Evolutionary conservation across 1,140 invertebrate genomes (phyloP), one percentile per base, ranked within the genome.

Genomic region (Paracyclopina nana): DNA sequence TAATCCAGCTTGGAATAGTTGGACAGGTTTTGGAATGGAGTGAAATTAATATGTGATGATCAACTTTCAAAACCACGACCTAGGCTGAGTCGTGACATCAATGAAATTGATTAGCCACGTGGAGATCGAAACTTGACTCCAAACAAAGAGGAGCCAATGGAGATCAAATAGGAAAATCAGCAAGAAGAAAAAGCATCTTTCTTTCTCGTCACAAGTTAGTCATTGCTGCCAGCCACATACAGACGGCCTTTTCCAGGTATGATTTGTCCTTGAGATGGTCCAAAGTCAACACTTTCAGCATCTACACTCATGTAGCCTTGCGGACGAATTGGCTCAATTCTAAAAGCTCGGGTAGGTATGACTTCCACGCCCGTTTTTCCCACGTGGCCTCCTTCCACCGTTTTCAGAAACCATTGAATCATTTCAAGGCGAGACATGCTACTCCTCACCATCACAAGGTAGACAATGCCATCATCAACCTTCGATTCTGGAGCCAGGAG

Each of bases 381-480:
- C 14, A 38, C 20, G 8, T n/a, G 34, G n/a, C 34, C 34, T 16
- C 20, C 34, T 38, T 38, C n/a, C 34, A 38, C 14, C 14, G 14
- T 38, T n/a, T n/a, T n/a, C 34, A 38, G 20, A 16, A 20, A 16
- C 34, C 34, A 38, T 16, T 38, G 14, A 38, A 38, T 38, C 9
- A 20, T 38, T 38, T 38, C 34, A 16, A n/a, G 14, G n/a, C 14
- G n/a, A 20, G 34, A 16, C 14, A 38, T 38, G 9, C n/a, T 16
- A 38, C 34, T 38, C 20, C 34, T 38, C 34, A 38, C 34, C n/a
- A 38, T 20, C 34, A 38, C 34, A 38, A 38, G 3, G n/a, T 20
- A 38, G 20, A 20, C 34, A 38, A 38, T 38, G 34, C 34, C 34
- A 38, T 38, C 34, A 20, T 20, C 34, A 38, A 38, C 34, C 20